A percentile compares a stretch with the other conserved stretches of the same genome.
phyloP scores from a whole-genome alignment of 2,113 vertebrate genomes.

The Pelmatolapia mariae region DNA sequence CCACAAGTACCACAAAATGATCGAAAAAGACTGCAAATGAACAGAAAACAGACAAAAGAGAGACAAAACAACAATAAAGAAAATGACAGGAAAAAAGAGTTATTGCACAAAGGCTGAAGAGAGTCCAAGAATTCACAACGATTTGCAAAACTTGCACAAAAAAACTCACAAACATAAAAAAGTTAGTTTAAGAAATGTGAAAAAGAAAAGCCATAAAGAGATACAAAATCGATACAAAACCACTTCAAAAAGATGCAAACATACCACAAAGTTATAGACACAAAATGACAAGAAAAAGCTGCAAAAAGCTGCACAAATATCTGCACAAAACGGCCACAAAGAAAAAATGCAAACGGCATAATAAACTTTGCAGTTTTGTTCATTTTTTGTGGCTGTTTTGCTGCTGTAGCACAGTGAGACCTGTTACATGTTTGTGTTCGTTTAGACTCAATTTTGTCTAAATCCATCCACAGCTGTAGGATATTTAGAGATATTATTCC shows the following conservation, averaged over 20 bases:
- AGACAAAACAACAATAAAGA: not conserved
- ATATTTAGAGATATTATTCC: not conserved
- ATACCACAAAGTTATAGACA: not conserved
- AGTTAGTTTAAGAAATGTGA: accelerated
- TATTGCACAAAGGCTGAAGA: too few species aligned
- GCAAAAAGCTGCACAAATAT: not conserved
- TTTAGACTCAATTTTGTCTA: accelerated
- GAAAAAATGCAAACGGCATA: not conserved
- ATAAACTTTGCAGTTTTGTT: accelerated
- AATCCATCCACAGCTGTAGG: not conserved
- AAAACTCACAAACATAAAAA: accelerated
- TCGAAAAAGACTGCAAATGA: not conserved
- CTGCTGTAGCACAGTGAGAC: not conserved
- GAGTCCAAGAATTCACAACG: not conserved
- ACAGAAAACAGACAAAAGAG: not conserved
- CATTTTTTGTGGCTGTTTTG: not conserved
- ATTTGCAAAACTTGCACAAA: not conserved
- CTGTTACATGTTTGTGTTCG: not conserved
- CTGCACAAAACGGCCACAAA: not conserved
- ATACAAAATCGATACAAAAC: not conserved
- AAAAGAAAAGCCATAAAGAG: accelerated
- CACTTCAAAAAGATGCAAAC: not conserved
- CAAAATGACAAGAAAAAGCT: not conserved
- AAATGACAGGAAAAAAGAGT: accelerated
- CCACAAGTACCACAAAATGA: not conserved